phyloP scores from a whole-genome alignment of 2,113 vertebrate genomes.

The Tragelaphus strepsiceros region DNA sequence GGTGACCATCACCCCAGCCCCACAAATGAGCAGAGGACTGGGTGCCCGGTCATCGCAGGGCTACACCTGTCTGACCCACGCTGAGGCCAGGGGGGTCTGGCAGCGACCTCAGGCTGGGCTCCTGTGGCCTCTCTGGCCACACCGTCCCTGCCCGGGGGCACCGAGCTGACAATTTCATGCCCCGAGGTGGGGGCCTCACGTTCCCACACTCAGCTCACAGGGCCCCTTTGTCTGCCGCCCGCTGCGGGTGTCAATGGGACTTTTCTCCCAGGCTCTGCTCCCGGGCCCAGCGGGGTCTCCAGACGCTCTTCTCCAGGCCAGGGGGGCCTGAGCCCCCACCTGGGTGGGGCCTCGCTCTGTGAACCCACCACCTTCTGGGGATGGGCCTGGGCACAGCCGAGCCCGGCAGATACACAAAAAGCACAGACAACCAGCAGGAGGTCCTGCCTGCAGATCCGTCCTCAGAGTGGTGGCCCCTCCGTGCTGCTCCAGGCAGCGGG shows the following conservation, averaged over 20 bases:
- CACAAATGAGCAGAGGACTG: neutral
- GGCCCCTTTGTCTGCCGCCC: slow-evolving; percentile 42
- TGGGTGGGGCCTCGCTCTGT: neutral
- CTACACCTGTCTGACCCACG: neutral
- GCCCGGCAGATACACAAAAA: neutral
- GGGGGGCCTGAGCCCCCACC: neutral
- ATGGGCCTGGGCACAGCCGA: neutral
- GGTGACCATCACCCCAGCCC: neutral
- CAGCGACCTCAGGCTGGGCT: neutral
- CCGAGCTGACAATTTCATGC: neutral
- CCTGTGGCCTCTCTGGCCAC: neutral
- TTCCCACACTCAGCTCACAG: slow-evolving; percentile 62
- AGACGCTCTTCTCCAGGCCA: slow-evolving; percentile 4
- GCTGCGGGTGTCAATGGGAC: slow-evolving; percentile 6
- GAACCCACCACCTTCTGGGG: neutral
- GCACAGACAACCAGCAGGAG: neutral
- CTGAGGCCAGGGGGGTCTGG: accelerated
- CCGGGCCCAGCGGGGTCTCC: neutral
- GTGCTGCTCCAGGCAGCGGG: neutral
- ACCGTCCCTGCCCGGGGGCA: neutral
- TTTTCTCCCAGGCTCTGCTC: slow-evolving; percentile 46
- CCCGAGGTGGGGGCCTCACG: neutral
- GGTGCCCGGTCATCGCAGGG: neutral
- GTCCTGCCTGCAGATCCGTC: accelerated
- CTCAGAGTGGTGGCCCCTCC: neutral